Percentiles rank a stretch among this genome's conserved stretches.
phyloP scores from a whole-genome alignment of 2,888 invertebrate genomes.

The Rosalia funebris region DNA sequence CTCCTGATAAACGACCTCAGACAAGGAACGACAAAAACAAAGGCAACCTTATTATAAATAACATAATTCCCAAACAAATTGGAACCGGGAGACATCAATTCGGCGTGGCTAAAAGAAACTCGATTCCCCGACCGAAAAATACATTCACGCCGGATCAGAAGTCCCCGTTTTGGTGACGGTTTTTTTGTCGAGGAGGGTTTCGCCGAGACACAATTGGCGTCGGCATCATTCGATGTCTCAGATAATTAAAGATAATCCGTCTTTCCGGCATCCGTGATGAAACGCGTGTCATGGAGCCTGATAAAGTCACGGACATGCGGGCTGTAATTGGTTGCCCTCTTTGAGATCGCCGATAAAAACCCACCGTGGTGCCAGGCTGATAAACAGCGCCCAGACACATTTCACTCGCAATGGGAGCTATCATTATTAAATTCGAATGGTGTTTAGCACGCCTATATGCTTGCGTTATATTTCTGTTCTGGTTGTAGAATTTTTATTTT shows the following conservation, averaged over 20 bases:
- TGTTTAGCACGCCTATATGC: no score
- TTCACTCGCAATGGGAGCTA: no score
- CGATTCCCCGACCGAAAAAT: slow-evolving; percentile 30
- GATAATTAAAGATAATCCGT: slow-evolving; percentile 63
- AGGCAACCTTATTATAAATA: no score
- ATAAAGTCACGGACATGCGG: slow-evolving; percentile 59
- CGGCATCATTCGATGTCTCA: slow-evolving; percentile 58
- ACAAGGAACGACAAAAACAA: not conserved
- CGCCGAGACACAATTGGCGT: slow-evolving; percentile 49
- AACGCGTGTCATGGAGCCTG: slow-evolving; percentile 55
- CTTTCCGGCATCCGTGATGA: slow-evolving; percentile 57
- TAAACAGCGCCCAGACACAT: no score
- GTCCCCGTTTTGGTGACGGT: slow-evolving; percentile 37
- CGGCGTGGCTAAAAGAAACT: slow-evolving; percentile 4
- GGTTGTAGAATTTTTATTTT: no score
- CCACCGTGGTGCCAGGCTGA: no score
- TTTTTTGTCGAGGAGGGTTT: slow-evolving; percentile 37
- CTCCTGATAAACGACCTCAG: no score
- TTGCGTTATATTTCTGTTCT: no score
- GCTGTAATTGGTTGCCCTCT: slow-evolving; percentile 52
- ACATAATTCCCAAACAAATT: not conserved
- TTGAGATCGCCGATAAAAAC: slow-evolving; percentile 28
- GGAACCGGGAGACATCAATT: slow-evolving; percentile 19
- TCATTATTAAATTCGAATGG: no score
- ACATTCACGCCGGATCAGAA: slow-evolving; percentile 35